Percentiles rank a stretch among this genome's conserved stretches.
These are phyloP conservation scores for Rhagologus leucostigma DNA, from an alignment of 2,113 vertebrate genomes.

Conservation along the genomic window DNA sequence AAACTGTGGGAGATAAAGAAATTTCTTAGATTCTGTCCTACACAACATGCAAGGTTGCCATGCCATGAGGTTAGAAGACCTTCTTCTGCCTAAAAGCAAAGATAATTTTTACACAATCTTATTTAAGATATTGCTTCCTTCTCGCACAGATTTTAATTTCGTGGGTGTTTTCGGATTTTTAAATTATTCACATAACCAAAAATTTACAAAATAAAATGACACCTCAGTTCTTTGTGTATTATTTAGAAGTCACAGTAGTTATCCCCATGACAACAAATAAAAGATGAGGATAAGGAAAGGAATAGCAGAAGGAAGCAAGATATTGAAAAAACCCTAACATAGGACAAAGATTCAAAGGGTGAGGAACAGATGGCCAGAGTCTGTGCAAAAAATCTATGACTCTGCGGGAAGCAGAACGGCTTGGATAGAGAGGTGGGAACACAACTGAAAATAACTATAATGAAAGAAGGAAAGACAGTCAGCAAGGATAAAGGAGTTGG, in stretches of 20 bases:
- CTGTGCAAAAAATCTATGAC: not conserved
- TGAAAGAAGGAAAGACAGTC: not conserved
- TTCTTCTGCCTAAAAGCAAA: not conserved
- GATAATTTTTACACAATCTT: not conserved
- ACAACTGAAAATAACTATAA: not conserved
- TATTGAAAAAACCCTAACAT: not conserved
- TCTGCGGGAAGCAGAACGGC: not conserved
- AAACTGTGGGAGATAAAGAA: not conserved
- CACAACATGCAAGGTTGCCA: not conserved
- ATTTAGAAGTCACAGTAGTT: not conserved
- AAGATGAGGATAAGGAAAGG: not conserved
- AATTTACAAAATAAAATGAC: not conserved
- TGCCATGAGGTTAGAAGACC: not conserved
- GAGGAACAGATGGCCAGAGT: not conserved
- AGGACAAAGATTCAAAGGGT: not conserved
- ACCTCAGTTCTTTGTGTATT: not conserved
- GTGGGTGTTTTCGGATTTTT: accelerated
- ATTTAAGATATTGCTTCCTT: not conserved
- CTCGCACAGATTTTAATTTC: not conserved
- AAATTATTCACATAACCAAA: not conserved
- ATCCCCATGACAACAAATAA: not conserved
- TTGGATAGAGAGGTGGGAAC: not conserved
- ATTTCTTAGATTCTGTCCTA: not conserved
- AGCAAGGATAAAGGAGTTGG: not conserved
- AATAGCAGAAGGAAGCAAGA: not conserved